A percentile compares a stretch with the other conserved stretches of the same genome.
Conservation (phyloP, 2,113 vertebrate species). For the Agapornis roseicollis region DNA sequence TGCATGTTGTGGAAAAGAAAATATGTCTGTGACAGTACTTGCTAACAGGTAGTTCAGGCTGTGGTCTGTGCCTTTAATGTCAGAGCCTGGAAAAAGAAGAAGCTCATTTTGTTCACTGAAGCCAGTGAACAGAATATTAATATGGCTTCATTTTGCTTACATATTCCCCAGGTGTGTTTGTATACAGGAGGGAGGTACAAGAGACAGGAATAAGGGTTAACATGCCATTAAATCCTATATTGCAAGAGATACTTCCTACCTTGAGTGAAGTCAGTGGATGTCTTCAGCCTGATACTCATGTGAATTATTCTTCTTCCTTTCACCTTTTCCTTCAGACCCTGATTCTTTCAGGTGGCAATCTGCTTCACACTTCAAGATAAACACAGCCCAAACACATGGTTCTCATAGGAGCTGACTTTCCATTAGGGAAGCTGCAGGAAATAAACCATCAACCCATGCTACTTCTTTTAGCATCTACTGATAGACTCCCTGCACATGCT, state of each 20-base stretch:
- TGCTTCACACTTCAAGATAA: neutral
- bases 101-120: neutral
- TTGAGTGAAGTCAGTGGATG: neutral
- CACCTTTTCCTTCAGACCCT: neutral
- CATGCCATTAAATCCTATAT: no score
- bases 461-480: neutral
- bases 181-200: neutral
- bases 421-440: neutral
- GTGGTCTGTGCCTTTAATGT: neutral
- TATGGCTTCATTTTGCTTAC: neutral
- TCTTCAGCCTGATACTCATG: neutral
- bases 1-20: neutral
- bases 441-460: neutral
- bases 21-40: neutral
- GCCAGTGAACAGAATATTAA: neutral
- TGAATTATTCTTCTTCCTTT: neutral
- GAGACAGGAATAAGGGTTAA: neutral
- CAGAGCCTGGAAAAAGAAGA: neutral
- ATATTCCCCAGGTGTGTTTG: neutral
- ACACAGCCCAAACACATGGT: neutral
- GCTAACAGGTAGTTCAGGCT: neutral
- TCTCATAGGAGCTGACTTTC: neutral
- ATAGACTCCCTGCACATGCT: neutral
- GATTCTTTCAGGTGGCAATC: neutral
- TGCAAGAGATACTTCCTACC: neutral